phyloP scores from a whole-genome alignment of 2,888 invertebrate species.

The Protophormia terraenovae region DNA sequence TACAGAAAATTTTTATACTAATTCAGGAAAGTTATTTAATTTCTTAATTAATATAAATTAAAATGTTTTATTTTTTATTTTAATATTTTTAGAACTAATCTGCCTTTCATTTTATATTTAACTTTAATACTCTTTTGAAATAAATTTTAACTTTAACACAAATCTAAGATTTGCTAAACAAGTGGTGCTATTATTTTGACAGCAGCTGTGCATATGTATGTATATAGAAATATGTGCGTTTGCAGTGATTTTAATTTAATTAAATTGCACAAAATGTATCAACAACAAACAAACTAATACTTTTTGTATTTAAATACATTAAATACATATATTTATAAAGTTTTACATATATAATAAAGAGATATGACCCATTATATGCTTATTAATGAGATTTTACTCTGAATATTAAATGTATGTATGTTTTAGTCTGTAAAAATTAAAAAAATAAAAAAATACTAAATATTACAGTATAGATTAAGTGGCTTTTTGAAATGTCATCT shows the following conservation, averaged over 20 bases:
- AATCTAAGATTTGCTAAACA: too few relatives aligned
- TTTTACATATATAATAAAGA: conserved; percentile 7
- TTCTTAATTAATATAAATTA: too few relatives aligned
- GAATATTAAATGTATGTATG: neutral
- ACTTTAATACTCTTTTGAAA: too few relatives aligned
- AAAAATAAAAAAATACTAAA: neutral
- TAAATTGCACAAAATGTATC: conserved; percentile 55
- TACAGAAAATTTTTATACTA: too few relatives aligned
- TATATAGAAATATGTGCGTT: too few relatives aligned
- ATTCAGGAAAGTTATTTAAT: too few relatives aligned
- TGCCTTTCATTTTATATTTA: too few relatives aligned
- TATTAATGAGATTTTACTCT: conserved; percentile 42
- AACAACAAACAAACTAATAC: neutral
- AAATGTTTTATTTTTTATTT: too few relatives aligned
- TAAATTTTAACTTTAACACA: too few relatives aligned
- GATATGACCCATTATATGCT: conserved; percentile 38
- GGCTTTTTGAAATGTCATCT: conserved; percentile 56
- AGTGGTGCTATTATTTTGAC: too few relatives aligned
- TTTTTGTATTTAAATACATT: neutral
- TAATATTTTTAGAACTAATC: too few relatives aligned
- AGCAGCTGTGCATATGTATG: too few relatives aligned
- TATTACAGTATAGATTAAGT: conserved; percentile 56
- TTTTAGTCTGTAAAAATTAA: conserved; percentile 23
- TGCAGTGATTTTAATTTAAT: conserved; percentile 67
- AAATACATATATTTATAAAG: neutral